Evolutionary conservation across 2,888 invertebrate genomes (phyloP).

Genomic region (Meandrusa payeni): DNA sequence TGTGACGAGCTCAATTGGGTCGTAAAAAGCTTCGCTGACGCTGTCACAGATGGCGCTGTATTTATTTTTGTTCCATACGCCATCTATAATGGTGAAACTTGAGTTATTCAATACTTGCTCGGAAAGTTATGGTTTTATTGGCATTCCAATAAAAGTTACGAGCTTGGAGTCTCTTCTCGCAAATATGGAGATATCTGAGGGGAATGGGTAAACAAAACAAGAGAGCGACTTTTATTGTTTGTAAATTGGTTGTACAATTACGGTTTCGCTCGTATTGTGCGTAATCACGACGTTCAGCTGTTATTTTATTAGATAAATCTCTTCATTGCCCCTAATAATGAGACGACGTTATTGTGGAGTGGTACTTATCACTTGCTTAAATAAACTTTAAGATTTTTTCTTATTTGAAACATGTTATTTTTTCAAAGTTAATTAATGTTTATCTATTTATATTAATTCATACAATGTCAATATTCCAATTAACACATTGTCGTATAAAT

Average conservation of each 20-base stretch:
- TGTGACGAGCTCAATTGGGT: conserved; percentile 66
- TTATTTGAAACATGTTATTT: neutral
- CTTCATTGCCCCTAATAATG: conserved; percentile 66
- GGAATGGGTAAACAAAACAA: conserved; percentile 76
- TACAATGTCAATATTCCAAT: too few relatives aligned
- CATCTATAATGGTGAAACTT: conserved; percentile 55
- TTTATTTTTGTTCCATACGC: conserved; percentile 47
- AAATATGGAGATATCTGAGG: conserved; percentile 77
- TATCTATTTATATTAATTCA: too few relatives aligned
- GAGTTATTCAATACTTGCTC: conserved; percentile 45
- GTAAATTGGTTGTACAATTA: conserved; percentile 82
- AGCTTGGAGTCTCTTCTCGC: conserved; percentile 63
- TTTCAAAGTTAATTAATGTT: too few relatives aligned
- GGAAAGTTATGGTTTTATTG: conserved; percentile 70
- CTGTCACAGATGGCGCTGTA: conserved; percentile 69
- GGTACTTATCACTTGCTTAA: conserved; percentile 28
- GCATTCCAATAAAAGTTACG: conserved; percentile 72
- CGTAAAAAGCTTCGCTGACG: conserved; percentile 66
- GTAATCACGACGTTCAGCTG: conserved; percentile 76
- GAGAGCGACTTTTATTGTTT: conserved; percentile 80
- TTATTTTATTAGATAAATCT: conserved; percentile 73
- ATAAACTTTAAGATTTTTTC: neutral
- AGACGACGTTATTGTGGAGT: conserved; percentile 57
- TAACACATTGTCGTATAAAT: too few relatives aligned
- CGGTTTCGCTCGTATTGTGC: conserved; percentile 74